A percentile compares a stretch with the other conserved stretches of the same genome.
Evolutionary conservation across 1,140 invertebrate genomes (phyloP).

Genomic region (Cardiocondyla obscurior): DNA sequence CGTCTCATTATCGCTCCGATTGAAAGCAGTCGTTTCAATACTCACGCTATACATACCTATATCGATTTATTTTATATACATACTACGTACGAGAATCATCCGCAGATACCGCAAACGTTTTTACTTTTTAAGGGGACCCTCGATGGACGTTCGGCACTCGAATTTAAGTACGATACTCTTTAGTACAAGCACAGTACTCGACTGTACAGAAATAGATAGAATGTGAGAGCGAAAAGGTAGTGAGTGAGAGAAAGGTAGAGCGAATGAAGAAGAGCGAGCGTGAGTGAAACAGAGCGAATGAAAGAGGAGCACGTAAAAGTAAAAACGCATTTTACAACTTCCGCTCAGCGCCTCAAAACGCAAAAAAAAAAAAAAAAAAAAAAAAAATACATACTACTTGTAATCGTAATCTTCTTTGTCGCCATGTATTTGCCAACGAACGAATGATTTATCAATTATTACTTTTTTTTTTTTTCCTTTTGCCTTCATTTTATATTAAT

Average conservation of each 20-base stretch:
- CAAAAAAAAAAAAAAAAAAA: too few species aligned
- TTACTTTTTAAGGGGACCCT: conserved; percentile 17
- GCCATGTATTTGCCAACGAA: conserved; percentile 84
- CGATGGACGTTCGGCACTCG: conserved; percentile 58
- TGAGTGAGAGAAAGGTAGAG: conserved; percentile 18
- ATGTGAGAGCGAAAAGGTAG: conserved; percentile 24
- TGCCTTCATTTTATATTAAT: conserved; percentile 81
- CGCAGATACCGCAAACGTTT: not conserved
- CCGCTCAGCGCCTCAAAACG: conserved; percentile 82
- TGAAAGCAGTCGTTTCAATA: not conserved
- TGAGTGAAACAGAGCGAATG: conserved; percentile 1
- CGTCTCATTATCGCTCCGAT: not conserved
- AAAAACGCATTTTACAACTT: conserved; percentile 71
- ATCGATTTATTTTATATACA: not conserved
- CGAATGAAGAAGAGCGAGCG: conserved; percentile 17
- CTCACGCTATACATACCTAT: not conserved
- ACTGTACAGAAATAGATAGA: conserved; percentile 76
- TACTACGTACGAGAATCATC: not conserved
- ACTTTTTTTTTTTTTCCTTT: conserved; percentile 73
- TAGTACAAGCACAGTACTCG: conserved; percentile 75
- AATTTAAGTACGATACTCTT: conserved; percentile 73
- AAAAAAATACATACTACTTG: conserved; percentile 75
- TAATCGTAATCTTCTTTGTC: conserved; percentile 81
- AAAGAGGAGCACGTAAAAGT: conserved; percentile 62
- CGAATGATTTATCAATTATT: conserved; percentile 75